Evolutionary conservation across 2,113 vertebrate genomes (phyloP).

Genomic region (Struthidea cinerea): DNA sequence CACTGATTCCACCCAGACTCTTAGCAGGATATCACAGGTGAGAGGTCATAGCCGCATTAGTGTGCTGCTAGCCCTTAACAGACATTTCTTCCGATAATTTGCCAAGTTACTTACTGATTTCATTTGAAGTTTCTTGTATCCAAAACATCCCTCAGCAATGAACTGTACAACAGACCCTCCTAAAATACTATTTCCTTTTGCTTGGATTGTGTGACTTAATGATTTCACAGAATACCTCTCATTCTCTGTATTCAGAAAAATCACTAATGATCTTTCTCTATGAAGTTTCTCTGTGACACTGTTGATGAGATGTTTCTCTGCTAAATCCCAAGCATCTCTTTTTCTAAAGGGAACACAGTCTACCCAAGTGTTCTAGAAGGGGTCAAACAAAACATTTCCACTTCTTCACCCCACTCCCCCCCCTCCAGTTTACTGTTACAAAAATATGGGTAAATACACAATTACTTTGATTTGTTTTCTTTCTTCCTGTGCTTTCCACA

Average conservation of each 20-base stretch:
- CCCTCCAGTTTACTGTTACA: neutral
- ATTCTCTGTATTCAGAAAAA: neutral
- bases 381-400: neutral
- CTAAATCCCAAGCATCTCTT: neutral
- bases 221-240: neutral
- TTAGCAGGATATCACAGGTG: neutral
- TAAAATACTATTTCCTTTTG: neutral
- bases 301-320: neutral
- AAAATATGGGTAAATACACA: neutral
- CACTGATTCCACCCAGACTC: too few relatives aligned
- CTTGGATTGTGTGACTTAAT: neutral
- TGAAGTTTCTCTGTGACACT: neutral
- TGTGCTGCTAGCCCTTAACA: neutral
- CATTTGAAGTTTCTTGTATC: neutral
- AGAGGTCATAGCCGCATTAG: accelerated
- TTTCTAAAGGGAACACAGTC: neutral
- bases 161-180: neutral
- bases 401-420: too few relatives aligned
- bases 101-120: neutral
- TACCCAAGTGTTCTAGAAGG: neutral
- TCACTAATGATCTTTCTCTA: neutral
- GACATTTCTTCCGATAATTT: neutral
- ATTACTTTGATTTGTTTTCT: neutral
- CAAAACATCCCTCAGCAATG: neutral
- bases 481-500: neutral